These are phyloP conservation scores for Danio kyathit DNA, from an alignment of 2,797 vertebrate genomes.

Conservation along the genomic window DNA sequence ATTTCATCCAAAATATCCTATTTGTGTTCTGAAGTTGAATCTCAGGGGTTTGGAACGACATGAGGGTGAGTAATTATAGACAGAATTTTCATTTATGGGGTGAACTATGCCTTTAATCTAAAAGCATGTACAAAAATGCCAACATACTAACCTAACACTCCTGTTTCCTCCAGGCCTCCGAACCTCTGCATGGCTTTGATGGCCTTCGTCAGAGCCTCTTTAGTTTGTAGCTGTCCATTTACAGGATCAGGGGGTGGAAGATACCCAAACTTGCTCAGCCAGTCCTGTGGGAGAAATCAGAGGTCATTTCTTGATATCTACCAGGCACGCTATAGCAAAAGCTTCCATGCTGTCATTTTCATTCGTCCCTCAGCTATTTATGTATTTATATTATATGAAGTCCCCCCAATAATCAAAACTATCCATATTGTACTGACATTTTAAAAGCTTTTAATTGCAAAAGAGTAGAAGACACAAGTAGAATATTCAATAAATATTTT, in stretches of 20 bases:
- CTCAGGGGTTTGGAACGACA: too few relatives aligned
- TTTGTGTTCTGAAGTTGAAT: too few relatives aligned
- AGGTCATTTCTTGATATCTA: not conserved
- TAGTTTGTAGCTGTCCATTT: conserved; percentile 89
- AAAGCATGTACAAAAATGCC: conserved; percentile 71
- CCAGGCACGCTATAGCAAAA: not conserved
- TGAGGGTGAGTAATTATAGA: too few relatives aligned
- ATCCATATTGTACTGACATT: too few relatives aligned
- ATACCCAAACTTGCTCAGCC: conserved; percentile 96
- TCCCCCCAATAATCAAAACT: too few relatives aligned
- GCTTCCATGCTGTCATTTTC: not conserved
- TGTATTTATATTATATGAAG: not conserved
- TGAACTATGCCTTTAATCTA: conserved; percentile 59
- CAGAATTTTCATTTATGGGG: too few relatives aligned
- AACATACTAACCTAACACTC: conserved; percentile 74
- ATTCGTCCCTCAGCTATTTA: not conserved
- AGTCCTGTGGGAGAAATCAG: conserved; percentile 82
- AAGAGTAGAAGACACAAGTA: too few relatives aligned
- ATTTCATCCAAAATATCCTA: too few relatives aligned
- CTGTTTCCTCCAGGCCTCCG: conserved; percentile 86
- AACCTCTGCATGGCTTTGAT: conserved; percentile 96
- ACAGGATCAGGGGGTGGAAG: conserved; percentile 88
- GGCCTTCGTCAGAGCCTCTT: conserved; percentile 90
- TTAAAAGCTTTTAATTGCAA: too few relatives aligned
- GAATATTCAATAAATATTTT: too few relatives aligned